These are phyloP conservation scores for Pycnomerus fuliginosus DNA, from an alignment of 2,888 invertebrate genomes.

Conservation along the genomic window DNA sequence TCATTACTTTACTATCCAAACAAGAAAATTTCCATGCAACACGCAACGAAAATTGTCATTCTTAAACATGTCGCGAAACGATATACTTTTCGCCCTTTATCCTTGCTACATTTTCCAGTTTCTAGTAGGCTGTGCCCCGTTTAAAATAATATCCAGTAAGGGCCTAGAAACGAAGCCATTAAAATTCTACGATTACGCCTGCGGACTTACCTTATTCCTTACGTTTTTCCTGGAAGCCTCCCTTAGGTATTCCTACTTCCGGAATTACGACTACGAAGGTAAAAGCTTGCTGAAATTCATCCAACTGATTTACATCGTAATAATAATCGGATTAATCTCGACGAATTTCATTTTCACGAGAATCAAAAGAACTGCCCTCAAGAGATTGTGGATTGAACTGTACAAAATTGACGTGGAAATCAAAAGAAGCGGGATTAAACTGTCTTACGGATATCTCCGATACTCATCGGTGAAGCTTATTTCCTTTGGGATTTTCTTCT, in stretches of 20 bases:
- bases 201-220: background rate
- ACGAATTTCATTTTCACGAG: constrained; percentile 6
- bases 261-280: background rate
- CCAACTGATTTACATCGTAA: constrained; percentile 4
- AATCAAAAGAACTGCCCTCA: background rate
- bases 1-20: too few species aligned
- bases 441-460: constrained; percentile 6
- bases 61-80: constrained; percentile 2
- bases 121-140: constrained; percentile 8
- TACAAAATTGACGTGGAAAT: constrained; percentile 7
- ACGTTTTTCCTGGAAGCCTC: background rate
- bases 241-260: constrained; percentile 1
- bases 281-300: constrained; percentile 12
- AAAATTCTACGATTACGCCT: constrained; percentile 4
- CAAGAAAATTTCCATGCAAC: too few species aligned
- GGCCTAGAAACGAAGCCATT: background rate
- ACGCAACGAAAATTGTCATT: too few species aligned
- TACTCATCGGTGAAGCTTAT: constrained; percentile 4
- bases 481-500: background rate
- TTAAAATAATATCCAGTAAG: constrained; percentile 4
- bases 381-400: background rate
- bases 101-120: constrained; percentile 10
- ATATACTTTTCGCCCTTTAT: constrained; percentile 4
- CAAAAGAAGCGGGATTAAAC: constrained; percentile 1
- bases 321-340: constrained; percentile 5